Evolutionary conservation across 2,888 invertebrate genomes (phyloP).

Genomic region (Andrena hattorfiana): DNA sequence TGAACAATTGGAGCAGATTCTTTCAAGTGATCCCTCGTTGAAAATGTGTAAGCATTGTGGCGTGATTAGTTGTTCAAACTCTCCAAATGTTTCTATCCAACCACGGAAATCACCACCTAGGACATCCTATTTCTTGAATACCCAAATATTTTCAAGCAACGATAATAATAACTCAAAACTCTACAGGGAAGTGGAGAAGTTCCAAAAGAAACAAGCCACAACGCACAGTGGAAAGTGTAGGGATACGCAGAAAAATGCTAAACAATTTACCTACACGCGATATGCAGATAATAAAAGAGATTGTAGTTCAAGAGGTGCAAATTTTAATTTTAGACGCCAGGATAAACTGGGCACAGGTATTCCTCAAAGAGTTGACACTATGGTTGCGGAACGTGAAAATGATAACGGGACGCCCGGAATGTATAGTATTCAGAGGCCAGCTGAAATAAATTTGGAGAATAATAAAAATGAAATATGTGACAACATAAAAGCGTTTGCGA

Average conservation of each 20-base stretch:
- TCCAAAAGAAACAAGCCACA: background rate
- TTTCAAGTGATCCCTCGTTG: slow-evolving; percentile 63
- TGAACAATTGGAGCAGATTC: slow-evolving; percentile 55
- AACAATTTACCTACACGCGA: background rate
- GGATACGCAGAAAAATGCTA: background rate
- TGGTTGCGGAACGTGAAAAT: slow-evolving; percentile 42
- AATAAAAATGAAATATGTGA: background rate
- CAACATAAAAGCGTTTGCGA: background rate
- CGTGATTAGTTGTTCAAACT: slow-evolving; percentile 64
- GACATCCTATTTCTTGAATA: slow-evolving; percentile 35
- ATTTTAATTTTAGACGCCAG: background rate
- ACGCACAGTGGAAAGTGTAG: background rate
- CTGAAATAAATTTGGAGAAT: background rate
- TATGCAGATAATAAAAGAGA: background rate
- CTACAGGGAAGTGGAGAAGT: background rate
- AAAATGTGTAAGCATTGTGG: slow-evolving; percentile 73
- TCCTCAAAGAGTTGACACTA: background rate
- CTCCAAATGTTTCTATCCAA: background rate
- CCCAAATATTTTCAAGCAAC: slow-evolving; percentile 11
- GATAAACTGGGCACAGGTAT: background rate
- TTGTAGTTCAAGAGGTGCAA: background rate
- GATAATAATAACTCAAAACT: background rate
- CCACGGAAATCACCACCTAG: background rate
- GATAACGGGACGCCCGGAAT: background rate
- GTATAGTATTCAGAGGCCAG: background rate